phyloP scores from a whole-genome alignment of 2,113 vertebrate genomes.

The Thunnus thynnus region DNA sequence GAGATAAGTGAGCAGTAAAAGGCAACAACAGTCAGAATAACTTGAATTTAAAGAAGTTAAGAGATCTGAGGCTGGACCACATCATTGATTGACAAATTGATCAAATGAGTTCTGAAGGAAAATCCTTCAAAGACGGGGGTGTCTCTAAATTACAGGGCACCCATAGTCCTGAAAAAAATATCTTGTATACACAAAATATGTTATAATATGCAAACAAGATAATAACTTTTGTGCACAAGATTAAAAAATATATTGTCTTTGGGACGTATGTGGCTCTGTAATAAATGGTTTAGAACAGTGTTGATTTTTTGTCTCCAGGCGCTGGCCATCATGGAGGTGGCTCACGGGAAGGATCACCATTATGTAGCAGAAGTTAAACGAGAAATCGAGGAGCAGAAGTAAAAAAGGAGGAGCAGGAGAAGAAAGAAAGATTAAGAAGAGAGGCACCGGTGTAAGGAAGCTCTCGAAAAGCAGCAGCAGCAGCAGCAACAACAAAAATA shows the following conservation, averaged over 20 bases:
- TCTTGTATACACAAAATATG: no score
- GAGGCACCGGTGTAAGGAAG: background rate
- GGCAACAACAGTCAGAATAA: background rate
- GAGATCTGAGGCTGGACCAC: background rate
- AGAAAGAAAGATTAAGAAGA: slow-evolving; percentile 30
- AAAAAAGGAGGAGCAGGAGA: slow-evolving; percentile 35
- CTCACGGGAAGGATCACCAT: slow-evolving; percentile 95
- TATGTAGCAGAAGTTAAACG: slow-evolving; percentile 95
- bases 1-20: background rate
- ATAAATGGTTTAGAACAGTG: background rate
- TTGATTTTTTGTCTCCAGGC: slow-evolving; percentile 84
- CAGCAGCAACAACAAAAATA: slow-evolving; percentile 20
- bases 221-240: no score
- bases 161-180: no score
- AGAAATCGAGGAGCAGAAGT: slow-evolving; percentile 90
- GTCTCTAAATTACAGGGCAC: background rate
- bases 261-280: background rate
- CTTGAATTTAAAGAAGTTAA: background rate
- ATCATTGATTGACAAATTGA: background rate
- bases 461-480: slow-evolving; percentile 34
- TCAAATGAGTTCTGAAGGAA: no score
- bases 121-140: background rate
- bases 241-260: no score
- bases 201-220: no score
- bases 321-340: slow-evolving; percentile 95